phyloP scores from a whole-genome alignment of 2,113 vertebrate species.

The Gasterosteus aculeatus region DNA sequence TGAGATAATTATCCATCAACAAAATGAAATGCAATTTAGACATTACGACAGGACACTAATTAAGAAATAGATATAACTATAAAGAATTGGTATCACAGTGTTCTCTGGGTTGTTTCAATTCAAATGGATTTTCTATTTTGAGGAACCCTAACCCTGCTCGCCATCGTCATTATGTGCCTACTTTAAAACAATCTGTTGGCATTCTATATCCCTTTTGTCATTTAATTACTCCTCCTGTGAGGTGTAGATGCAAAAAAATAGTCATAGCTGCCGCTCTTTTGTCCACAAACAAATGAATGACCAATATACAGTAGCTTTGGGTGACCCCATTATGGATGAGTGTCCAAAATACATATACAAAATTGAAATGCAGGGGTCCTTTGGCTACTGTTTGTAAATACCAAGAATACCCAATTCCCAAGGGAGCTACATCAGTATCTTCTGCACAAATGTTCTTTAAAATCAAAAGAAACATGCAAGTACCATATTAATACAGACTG shows the following conservation, averaged over 20 bases:
- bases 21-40: slow-evolving; percentile 27
- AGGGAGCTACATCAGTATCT: slow-evolving; percentile 16
- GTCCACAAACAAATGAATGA: slow-evolving; percentile 27
- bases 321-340: slow-evolving; percentile 40
- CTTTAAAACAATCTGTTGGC: slow-evolving; percentile 3
- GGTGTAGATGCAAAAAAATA: slow-evolving; percentile 37
- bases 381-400: slow-evolving; percentile 37
- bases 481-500: slow-evolving; percentile 22
- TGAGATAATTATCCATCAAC: not conserved
- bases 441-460: slow-evolving; percentile 15
- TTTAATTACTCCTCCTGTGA: slow-evolving; percentile 15
- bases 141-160: slow-evolving; percentile 3
- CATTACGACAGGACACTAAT: slow-evolving; percentile 1
- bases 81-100: slow-evolving; percentile 7
- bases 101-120: slow-evolving; percentile 10
- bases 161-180: not conserved
- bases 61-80: not conserved
- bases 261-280: slow-evolving; percentile 55
- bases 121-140: slow-evolving; percentile 2
- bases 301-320: slow-evolving; percentile 18
- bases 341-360: slow-evolving; percentile 23
- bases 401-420: slow-evolving; percentile 7
- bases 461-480: slow-evolving; percentile 7
- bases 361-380: slow-evolving; percentile 20
- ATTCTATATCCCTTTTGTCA: slow-evolving; percentile 46